Evolutionary conservation across 2,113 vertebrate species (phyloP).

Genomic region (Ursus arctos): DNA sequence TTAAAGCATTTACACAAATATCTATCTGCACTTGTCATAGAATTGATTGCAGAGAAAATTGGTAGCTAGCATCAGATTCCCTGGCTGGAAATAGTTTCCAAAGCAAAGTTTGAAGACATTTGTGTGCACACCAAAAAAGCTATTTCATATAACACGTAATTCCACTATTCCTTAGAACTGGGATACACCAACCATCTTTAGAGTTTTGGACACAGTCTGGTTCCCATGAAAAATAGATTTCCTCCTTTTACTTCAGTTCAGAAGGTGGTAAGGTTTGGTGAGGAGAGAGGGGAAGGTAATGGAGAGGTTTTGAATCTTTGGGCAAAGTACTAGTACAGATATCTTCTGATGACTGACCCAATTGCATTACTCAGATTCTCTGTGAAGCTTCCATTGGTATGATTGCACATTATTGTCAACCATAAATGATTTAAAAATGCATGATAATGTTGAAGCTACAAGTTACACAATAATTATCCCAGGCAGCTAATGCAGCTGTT

Average conservation of each 20-base stretch:
- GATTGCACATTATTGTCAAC: not conserved
- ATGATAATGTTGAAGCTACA: constrained; percentile 4
- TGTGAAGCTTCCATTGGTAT: not conserved
- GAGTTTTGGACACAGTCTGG: not conserved
- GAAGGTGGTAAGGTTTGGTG: not conserved
- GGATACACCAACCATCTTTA: not conserved
- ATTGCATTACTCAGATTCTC: not conserved
- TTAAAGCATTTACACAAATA: not conserved
- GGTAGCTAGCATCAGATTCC: not conserved
- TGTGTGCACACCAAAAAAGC: not conserved
- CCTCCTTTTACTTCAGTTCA: not conserved
- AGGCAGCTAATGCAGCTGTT: not conserved
- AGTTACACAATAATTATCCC: not conserved
- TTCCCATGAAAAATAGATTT: not conserved
- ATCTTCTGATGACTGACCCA: not conserved
- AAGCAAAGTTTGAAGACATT: not conserved
- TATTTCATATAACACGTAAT: not conserved
- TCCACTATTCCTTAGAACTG: not conserved
- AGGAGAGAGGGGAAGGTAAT: not conserved
- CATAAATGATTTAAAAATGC: constrained; percentile 33
- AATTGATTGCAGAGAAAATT: not conserved
- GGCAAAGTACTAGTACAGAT: not conserved
- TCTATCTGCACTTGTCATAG: not conserved
- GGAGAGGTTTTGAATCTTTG: not conserved
- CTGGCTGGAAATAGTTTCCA: not conserved